phyloP scores from a whole-genome alignment of 1,140 invertebrate genomes.

The Lepidurus packardi region DNA sequence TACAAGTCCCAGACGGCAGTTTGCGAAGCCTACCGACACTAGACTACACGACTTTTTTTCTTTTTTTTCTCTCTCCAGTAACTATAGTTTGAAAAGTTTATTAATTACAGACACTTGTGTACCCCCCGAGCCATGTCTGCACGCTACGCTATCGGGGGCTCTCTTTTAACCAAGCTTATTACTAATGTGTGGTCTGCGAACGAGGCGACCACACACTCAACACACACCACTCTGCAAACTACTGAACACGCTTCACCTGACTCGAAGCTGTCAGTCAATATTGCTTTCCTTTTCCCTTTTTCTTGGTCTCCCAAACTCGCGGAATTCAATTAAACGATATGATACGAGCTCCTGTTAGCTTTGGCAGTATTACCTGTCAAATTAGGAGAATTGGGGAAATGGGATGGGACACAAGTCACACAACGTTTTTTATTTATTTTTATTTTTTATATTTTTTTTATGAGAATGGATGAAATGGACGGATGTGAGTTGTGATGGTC shows the following conservation, averaged over 20 bases:
- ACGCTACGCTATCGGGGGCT: background rate
- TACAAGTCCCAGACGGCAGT: background rate
- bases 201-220: background rate
- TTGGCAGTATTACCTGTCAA: no score
- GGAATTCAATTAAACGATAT: no score
- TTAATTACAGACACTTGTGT: slow-evolving; percentile 22
- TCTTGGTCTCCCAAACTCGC: no score
- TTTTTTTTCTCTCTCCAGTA: background rate
- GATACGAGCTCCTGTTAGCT: no score
- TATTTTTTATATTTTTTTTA: no score
- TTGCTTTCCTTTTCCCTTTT: no score
- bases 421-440: no score
- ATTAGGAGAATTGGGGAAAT: no score
- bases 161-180: background rate
- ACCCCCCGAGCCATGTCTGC: background rate
- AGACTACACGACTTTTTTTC: background rate
- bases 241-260: background rate
- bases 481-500: background rate
- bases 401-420: no score
- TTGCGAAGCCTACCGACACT: background rate
- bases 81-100: slow-evolving; percentile 20
- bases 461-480: no score
- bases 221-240: background rate
- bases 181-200: background rate
- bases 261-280: background rate